phyloP scores from a whole-genome alignment of 2,888 invertebrate genomes.

The Drosophila nigritarsus region DNA sequence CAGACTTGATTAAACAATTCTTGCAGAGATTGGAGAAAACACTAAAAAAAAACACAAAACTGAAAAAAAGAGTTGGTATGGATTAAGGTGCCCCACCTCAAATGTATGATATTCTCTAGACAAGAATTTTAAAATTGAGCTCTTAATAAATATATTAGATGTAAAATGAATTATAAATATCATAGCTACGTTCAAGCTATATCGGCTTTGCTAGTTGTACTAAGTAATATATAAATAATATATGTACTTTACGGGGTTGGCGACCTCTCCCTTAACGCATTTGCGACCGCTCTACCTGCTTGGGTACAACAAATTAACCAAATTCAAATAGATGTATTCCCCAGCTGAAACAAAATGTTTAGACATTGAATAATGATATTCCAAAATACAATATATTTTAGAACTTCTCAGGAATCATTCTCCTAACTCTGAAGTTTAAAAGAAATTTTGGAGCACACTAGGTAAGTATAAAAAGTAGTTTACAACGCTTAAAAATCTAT shows the following conservation, averaged over 20 bases:
- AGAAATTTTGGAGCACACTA: background rate
- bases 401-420: background rate
- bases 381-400: background rate
- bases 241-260: no score
- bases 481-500: background rate
- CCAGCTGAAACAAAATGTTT: background rate
- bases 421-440: rapidly evolving
- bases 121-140: no score
- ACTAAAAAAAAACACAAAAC: background rate
- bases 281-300: no score
- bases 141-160: no score
- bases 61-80: background rate
- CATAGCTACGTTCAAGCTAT: no score
- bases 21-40: background rate
- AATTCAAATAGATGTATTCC: background rate
- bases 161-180: no score
- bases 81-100: no score
- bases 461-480: no score
- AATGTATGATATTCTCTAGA: no score
- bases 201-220: no score
- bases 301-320: background rate
- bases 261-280: no score
- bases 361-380: background rate
- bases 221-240: no score
- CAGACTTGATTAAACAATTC: background rate